Base-by-base conservation (phyloP, 53 echinoderm and acorn worm genomes). In the Apostichopus leukothele region DNA sequence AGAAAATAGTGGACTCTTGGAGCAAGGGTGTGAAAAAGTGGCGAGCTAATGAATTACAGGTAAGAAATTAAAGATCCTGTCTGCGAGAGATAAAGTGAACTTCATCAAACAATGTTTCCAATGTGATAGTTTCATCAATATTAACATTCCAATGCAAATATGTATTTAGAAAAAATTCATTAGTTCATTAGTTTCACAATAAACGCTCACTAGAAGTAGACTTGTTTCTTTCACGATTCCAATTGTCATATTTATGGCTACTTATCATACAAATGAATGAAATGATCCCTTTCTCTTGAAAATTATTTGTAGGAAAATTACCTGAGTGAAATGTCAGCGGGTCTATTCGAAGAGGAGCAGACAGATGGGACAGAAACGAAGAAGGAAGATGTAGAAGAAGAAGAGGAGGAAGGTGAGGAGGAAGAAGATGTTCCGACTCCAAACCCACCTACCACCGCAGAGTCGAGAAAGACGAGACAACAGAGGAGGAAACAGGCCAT, bases 301-400 rank as follows among this genome's bases (percentile, higher is more conserved):
- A 71, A 52, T 76, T 76, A 1, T 61, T 73, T n/a, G 13, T 83
- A 96, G 96, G 90, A 86, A 84, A 90, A 63, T 66, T 92, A 83
- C 79, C 91, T 96, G 66, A 74, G 66, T 20, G 97, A 97, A 83
- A 94, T 97, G 97, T 90, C 95, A 55, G 92, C 89, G 11, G 95
- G 95, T 18, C 89, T 97, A 60, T 95, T 97, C 87, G 88, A 88
- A 19, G 93, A 92, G n/a, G 91, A 89, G 14, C 67, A 79, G 66
- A 50, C 51, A 54, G 57, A 68, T 39, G 81, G 57, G 78, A 51
- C 14, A 14, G 12, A 51, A 81, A 59, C 10, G 83, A 11, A 76
- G n/a, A 73, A 78, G 13, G 71, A 83, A 79, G 61, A 86, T 60
- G 84, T 3, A 39, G 12, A 51, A 81, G 51, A 20, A 87, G n/a